Percentiles rank a stretch among this genome's conserved stretches.
Evolutionary conservation across 30 jellyfish, hydroid and myxozoan genomes (phyloP).

Genomic region (Chrysaora quinquecirrha): DNA sequence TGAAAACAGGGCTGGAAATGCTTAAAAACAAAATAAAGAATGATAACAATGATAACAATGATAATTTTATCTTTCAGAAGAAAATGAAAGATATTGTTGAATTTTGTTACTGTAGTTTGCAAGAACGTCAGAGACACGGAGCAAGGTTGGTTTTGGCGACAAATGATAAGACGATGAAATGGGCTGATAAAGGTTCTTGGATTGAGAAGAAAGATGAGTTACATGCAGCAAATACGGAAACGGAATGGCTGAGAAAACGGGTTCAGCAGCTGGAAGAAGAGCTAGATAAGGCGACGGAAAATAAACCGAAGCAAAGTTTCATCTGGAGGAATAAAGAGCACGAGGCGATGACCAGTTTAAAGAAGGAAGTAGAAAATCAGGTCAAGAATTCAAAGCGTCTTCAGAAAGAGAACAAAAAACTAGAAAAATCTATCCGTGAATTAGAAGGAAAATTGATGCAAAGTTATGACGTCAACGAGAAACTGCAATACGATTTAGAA

Average conservation of each 20-base stretch:
- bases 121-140: no score
- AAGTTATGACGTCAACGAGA: background rate
- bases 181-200: no score
- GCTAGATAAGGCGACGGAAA: background rate
- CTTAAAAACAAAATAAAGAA: background rate
- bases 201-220: no score
- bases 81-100: background rate
- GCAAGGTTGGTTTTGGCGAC: no score
- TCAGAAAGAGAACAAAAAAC: background rate
- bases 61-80: no score
- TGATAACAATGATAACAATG: background rate
- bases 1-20: conserved; percentile 19
- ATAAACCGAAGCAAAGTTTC: no score
- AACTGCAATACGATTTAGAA: background rate
- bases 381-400: background rate
- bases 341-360: background rate
- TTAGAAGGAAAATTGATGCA: background rate
- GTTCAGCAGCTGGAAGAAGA: background rate
- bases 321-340: no score
- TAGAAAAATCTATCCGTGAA: background rate
- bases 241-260: background rate
- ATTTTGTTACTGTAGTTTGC: no score
- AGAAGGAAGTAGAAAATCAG: background rate
- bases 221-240: background rate
- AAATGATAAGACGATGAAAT: no score